Evolutionary conservation across 2,888 invertebrate species (phyloP).

Genomic region (Phasia obesa): DNA sequence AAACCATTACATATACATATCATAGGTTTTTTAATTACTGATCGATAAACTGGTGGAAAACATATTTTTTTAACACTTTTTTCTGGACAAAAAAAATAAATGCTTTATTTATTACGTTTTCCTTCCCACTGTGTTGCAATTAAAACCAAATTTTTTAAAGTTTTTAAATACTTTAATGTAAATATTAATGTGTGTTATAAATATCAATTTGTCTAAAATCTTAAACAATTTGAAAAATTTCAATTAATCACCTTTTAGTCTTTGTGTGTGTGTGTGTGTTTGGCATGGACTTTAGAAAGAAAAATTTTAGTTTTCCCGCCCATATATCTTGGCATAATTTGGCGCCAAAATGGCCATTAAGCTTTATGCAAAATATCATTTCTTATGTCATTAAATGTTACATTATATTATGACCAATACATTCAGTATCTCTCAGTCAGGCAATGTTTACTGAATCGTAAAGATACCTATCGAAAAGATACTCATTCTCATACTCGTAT

Average conservation of each 20-base stretch:
- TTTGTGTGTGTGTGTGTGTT: not conserved
- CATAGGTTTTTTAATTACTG: no score
- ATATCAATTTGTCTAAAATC: slow-evolving; percentile 36
- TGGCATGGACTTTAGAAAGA: not conserved
- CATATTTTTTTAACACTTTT: no score
- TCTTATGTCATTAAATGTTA: slow-evolving; percentile 61
- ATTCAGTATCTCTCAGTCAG: slow-evolving; percentile 44
- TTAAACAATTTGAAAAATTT: slow-evolving; percentile 22
- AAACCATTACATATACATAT: no score
- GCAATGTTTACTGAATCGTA: slow-evolving; percentile 59
- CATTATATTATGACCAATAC: slow-evolving; percentile 60
- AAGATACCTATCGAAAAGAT: slow-evolving; percentile 60
- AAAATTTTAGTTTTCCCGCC: slow-evolving; percentile 41
- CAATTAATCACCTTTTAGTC: slow-evolving; percentile 39
- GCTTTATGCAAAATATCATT: slow-evolving; percentile 62
- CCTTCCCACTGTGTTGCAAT: not conserved
- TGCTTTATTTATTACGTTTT: not conserved
- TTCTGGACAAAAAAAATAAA: no score
- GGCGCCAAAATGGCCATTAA: slow-evolving; percentile 67
- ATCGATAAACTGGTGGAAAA: no score
- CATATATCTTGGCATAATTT: slow-evolving; percentile 50
- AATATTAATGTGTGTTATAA: slow-evolving; percentile 13
- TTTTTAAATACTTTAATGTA: not conserved
- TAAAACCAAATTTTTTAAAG: not conserved
- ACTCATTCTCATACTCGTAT: slow-evolving; percentile 39